Evolutionary conservation across 2,797 vertebrate genomes (phyloP), one percentile per base, ranked within the genome.

Genomic region (Neostethus bicornis): DNA sequence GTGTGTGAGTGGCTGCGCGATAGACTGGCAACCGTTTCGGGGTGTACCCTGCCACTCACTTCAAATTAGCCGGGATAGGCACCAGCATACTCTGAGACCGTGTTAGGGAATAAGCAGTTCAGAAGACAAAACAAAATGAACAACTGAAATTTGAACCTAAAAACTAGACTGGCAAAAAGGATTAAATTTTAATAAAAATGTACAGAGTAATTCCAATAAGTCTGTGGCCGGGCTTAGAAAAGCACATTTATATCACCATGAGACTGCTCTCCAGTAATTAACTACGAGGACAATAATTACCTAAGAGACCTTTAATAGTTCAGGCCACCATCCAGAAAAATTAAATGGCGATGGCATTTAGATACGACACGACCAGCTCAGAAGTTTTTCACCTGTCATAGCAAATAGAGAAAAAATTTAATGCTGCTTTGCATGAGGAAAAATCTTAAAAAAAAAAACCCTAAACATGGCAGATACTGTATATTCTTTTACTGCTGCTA

Each of bases 231-330:
- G n/a, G 20, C 51, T 29, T 16, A 44, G 43, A 55, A 26, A 35
- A 17, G 47, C 26, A 11, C 24, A 16, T 37, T 26, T 19, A 52
- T 54, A 7, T 49, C 39, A 69, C 54, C 38, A 60, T 25, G 51
- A 41, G 17, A 51, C 50, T 46, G 34, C 31, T 34, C 17, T 24
- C 4, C 61, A 46, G 70, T 61, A 51, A 60, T 60, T 50, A 28
- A 28, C 26, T 28, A 28, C 53, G 11, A 21, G 48, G 10, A 49
- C 62, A 32, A 58, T 80, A 71, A 79, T 83, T 79, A 80, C 69
- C 47, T 51, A 66, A 61, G 50, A 79, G 68, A 77, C 73, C 66
- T 70, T 64, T 45, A 13, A 29, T 16, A 35, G 61, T 47, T 71
- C 49, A 29, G 48, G 63, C 51, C 43, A 25, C 54, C 3, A 1